Evolutionary conservation across 2,113 vertebrate genomes (phyloP).

Genomic region (Strix aluco): DNA sequence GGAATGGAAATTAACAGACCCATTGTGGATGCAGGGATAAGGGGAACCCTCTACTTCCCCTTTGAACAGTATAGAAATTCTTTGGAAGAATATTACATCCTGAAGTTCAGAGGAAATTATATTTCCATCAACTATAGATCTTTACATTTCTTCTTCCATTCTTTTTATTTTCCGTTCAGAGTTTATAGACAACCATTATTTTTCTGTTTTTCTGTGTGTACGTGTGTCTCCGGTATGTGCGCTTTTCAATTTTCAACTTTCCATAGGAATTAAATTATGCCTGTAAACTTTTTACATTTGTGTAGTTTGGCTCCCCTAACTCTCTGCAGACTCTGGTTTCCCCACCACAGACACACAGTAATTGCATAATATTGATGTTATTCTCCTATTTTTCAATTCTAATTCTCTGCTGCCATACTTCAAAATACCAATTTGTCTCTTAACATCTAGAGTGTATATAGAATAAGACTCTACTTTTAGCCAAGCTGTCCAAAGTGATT

Average conservation of each 20-base stretch:
- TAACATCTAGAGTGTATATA: background rate
- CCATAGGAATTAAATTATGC: background rate
- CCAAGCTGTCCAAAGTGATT: conserved; percentile 20
- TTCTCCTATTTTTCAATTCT: conserved; percentile 38
- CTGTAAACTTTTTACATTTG: background rate
- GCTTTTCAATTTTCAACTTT: background rate
- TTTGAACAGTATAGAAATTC: background rate
- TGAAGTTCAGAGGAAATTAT: background rate
- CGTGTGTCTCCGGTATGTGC: fast-evolving
- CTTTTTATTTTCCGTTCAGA: background rate
- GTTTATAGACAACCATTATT: background rate
- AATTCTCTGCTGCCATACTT: conserved; percentile 23
- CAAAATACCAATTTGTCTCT: conserved; percentile 24
- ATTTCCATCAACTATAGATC: background rate
- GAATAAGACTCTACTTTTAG: background rate
- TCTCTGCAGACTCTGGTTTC: background rate
- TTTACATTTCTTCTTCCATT: background rate
- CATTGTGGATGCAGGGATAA: background rate
- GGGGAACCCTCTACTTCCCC: background rate
- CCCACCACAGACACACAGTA: background rate
- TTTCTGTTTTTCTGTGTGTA: background rate
- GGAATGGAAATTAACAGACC: background rate
- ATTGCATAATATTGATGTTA: conserved; percentile 7
- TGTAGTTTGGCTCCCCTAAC: background rate
- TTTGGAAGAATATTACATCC: background rate